phyloP scores from a whole-genome alignment of 2,888 invertebrate genomes.

The Lypha dubia region DNA sequence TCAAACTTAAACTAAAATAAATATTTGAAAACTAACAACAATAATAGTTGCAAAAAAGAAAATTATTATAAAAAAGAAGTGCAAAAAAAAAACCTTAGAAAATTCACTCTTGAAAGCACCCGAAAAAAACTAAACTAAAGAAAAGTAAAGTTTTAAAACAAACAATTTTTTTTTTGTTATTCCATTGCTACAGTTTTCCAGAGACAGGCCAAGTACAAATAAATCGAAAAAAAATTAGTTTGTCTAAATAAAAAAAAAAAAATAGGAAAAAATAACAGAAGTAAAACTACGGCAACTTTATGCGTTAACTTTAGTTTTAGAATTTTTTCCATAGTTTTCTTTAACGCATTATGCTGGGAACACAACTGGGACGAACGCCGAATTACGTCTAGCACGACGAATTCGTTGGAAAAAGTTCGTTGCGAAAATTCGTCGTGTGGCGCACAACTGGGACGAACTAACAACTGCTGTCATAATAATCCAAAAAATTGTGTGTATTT shows the following conservation, averaged over 20 bases:
- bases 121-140: constrained; percentile 32
- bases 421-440: too few species aligned
- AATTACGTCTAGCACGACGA: too few species aligned
- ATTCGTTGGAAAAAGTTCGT: too few species aligned
- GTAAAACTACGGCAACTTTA: constrained; percentile 16
- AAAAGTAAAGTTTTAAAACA: constrained; percentile 40
- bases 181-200: constrained; percentile 10
- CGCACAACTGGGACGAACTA: too few species aligned
- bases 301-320: constrained; percentile 4
- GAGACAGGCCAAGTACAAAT: constrained; percentile 15
- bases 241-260: too few species aligned
- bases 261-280: not conserved
- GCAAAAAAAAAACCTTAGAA: not conserved
- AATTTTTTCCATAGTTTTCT: not conserved
- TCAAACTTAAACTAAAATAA: constrained; percentile 47
- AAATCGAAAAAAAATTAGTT: not conserved
- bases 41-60: not conserved
- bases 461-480: too few species aligned
- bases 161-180: constrained; percentile 32
- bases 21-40: constrained; percentile 49
- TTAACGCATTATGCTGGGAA: constrained; percentile 12
- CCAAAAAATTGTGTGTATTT: too few species aligned
- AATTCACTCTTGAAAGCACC: constrained; percentile 46
- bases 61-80: not conserved
- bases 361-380: too few species aligned